Evolutionary conservation across 2,797 vertebrate species (phyloP), one percentile per base, ranked within the genome.

Genomic region (Lerista edwardsae): DNA sequence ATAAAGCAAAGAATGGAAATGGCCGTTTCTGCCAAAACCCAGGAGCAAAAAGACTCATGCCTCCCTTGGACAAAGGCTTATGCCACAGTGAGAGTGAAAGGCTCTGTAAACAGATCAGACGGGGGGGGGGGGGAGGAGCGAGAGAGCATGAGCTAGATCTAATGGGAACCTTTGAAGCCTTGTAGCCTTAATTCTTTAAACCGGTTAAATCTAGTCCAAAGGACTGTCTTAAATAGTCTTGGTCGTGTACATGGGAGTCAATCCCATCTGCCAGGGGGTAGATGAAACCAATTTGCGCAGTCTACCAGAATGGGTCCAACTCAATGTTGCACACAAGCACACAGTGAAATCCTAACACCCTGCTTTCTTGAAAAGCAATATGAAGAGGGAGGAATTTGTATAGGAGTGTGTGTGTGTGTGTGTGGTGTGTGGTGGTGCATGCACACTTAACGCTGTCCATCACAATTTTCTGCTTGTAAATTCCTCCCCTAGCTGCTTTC

Each of bases 1-100:
- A 67, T 67, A 85, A 55, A 80, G 68, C 51, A 80, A 75, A 83
- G 62, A 39, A 4, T 23, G n/a, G 44, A 55, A 55, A 39, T 39
- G 36, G 61, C 44, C 39, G 12, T 75, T 67, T 75, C 62, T 75
- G 61, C 61, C 44, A 23, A 67, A 55, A 11, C 67, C 25, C 73
- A 83, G 31, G 11, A 41, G 44, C 9, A 29, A 83, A 55, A 57
- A 25, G 23, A 75, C 4, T 67, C 2, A 2, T 34, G n/a, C 6
- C n/a, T n/a, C n/a, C n/a, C 5, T 1, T 34, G 31, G n/a, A 19
- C 29, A 47, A n/a, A 47, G 62, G 44, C 44, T 29, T n/a, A 65
- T 3, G 72, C 7, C 34, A 31, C 61, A 65, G 25, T 73, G 81
- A 74, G 31, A 65, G 14, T 7, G 41, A 19, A 17, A 64, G n/a